A percentile compares a stretch with the other conserved stretches of the same genome.
These are phyloP conservation scores for Leptopilina syphax DNA, from an alignment of 2,888 invertebrate genomes.

Conservation along the genomic window DNA sequence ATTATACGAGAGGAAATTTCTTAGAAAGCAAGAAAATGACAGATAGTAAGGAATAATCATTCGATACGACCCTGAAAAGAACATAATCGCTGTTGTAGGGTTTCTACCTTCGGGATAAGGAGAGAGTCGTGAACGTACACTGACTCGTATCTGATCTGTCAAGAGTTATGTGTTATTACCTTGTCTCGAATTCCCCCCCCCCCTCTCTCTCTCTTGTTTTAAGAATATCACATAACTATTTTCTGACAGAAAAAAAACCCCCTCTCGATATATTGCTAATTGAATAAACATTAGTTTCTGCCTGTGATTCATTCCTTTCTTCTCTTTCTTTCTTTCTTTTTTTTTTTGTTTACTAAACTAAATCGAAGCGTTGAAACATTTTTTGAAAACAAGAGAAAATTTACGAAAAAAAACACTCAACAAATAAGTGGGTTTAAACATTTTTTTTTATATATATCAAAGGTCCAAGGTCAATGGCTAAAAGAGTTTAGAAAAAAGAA, in stretches of 20 bases:
- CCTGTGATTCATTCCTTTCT: no score
- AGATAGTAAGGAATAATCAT: slow-evolving; percentile 24
- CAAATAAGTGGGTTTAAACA: no score
- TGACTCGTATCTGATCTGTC: slow-evolving; percentile 65
- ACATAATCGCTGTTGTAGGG: slow-evolving; percentile 39
- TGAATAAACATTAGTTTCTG: slow-evolving; percentile 50
- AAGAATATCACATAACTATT: slow-evolving; percentile 49
- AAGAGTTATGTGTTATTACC: slow-evolving; percentile 69
- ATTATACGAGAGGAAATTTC: slow-evolving; percentile 29
- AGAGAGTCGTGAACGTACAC: not conserved
- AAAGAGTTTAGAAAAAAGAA: no score
- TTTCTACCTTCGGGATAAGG: slow-evolving; percentile 33
- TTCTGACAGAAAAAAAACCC: slow-evolving; percentile 45
- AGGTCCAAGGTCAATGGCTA: no score
- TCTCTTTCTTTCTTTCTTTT: no score
- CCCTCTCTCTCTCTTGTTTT: not conserved
- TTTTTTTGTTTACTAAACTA: no score
- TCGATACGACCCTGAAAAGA: slow-evolving; percentile 34
- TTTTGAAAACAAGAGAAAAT: no score
- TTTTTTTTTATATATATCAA: no score
- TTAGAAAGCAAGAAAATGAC: slow-evolving; percentile 36
- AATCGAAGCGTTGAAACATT: no score
- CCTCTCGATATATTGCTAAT: slow-evolving; percentile 35
- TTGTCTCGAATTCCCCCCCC: slow-evolving; percentile 48
- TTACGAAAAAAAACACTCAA: no score